A percentile compares a stretch with the other conserved stretches of the same genome.
phyloP scores from a whole-genome alignment of 2,113 vertebrate genomes.

The Hystrix brachyura region DNA sequence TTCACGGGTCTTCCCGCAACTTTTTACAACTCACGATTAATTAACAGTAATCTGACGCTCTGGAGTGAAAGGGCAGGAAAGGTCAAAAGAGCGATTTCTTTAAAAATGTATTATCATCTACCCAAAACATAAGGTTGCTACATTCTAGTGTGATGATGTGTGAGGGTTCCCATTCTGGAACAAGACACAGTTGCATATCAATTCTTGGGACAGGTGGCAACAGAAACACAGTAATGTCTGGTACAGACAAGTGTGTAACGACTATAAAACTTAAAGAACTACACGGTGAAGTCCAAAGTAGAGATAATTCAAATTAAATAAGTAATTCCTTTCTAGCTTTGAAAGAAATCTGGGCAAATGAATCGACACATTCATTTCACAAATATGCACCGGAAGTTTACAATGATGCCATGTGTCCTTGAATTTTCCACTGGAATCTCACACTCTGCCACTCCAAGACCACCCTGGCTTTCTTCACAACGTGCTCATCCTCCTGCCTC shows the following conservation, averaged over 20 bases:
- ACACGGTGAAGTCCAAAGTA: neutral
- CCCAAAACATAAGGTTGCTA: neutral
- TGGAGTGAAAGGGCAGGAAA: neutral
- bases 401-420: neutral
- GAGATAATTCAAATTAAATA: slow-evolving; percentile 6
- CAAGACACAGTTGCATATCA: neutral
- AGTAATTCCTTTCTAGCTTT: neutral
- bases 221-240: neutral
- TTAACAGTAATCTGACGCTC: neutral
- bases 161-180: neutral
- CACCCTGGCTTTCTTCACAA: neutral
- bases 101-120: neutral
- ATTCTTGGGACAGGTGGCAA: neutral
- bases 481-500: no score
- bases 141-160: neutral
- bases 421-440: neutral
- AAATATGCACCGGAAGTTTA: neutral
- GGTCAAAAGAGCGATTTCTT: neutral
- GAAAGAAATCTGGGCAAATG: slow-evolving; percentile 15
- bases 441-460: neutral
- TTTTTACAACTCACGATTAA: neutral
- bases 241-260: neutral
- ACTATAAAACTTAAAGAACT: neutral
- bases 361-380: slow-evolving; percentile 13
- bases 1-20: neutral